Base-by-base conservation (phyloP, 2,888 invertebrate genomes). In the Scaptomyza caliginosa region DNA sequence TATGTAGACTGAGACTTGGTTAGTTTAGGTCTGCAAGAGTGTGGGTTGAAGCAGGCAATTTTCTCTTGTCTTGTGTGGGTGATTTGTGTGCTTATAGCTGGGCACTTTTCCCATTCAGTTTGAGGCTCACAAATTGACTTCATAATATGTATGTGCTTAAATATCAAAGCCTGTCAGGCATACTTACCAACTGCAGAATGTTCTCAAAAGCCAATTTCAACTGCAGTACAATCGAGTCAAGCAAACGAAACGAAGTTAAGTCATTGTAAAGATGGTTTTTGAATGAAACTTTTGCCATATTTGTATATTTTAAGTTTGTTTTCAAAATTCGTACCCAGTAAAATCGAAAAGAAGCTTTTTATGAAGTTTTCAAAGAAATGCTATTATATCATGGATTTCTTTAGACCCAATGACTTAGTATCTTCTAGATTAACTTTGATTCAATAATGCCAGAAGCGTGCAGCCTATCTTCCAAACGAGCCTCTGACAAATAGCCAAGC, bases 21-120 rank as follows among this genome's bases (percentile, higher is more conserved):
- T 46, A 6, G n/a, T 17, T 10, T 8, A 30, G 13, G 10, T 11
- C 8, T 7, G 5, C 2, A n/a, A n/a, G n/a, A n/a, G n/a, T n/a
- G n/a, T n/a, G 0, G 36, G 23, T 34, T 10, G 17, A 3, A 34
- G 24, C 8, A 5, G 13, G 19, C 43, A 46, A 48, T 49, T 49
- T 32, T 40, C 13, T 32, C 38, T 3, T 49, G n/a, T 60, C 52
- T 43, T 57, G 42, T 54, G 58, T 36, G 54, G 43, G 19, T 58
- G 52, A 51, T 50, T 38, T 46, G 46, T 36, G 49, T 54, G 26
- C 49, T 45, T 59, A 28, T 21, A 28, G 28, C 55, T 16, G 43
- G 55, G 34, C 43, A 52, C 32, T 70, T 60, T 51, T 26, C 32
- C 51, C 32, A 43, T 66, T 65, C 16, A 66, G 52, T 43, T 62